Evolutionary conservation across 2,113 vertebrate genomes (phyloP), one percentile per base, ranked within the genome.

Genomic region (Monarcha castaneiventris): DNA sequence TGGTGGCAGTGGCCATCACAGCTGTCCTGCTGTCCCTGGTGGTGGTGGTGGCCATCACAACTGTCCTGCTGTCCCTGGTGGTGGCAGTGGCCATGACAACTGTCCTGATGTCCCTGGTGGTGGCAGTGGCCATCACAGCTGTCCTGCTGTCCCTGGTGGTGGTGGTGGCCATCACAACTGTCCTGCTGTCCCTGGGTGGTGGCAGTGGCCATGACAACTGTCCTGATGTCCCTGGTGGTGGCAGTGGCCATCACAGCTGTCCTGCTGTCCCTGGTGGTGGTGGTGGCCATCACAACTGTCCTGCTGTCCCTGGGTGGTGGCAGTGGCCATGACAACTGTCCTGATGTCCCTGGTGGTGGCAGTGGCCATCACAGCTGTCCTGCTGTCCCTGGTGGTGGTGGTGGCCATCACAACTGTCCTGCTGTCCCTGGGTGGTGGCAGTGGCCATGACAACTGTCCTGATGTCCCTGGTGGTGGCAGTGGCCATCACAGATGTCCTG

Each of bases 61-160:
- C 37, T 37, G 37, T 37, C 37, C 37, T 37, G 37, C 37, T 37
- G 6, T 23, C 55, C 33, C 23, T 16, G 22, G 9, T 16, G 52
- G 46, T 52, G 44, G 43, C 7, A 2, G 39, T 13, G 35, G 13
- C 30, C 4, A 0, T 43, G 72, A 44, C 43, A 44, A 16, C 17
- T 44, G 43, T 44, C 43, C 43, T 16, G 16, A 6, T 16, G 4
- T 25, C 56, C n/a, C 37, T 18, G 25, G 10, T 18, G 59, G 35
- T 39, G 35, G 7, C 26, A 16, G 7, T 48, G 76, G 9, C 33
- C 0, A 0, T 39, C 44, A 20, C 7, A 6, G 12, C 4, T 41
- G 48, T 77, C 29, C 37, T 6, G 11, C 1, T 8, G 7, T 13
- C 48, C 48, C 9, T 1, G 6, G 23, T 20, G 52, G 48, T 52